These are phyloP conservation scores for Rana temporaria DNA, from an alignment of 2,113 vertebrate genomes.

Conservation along the genomic window DNA sequence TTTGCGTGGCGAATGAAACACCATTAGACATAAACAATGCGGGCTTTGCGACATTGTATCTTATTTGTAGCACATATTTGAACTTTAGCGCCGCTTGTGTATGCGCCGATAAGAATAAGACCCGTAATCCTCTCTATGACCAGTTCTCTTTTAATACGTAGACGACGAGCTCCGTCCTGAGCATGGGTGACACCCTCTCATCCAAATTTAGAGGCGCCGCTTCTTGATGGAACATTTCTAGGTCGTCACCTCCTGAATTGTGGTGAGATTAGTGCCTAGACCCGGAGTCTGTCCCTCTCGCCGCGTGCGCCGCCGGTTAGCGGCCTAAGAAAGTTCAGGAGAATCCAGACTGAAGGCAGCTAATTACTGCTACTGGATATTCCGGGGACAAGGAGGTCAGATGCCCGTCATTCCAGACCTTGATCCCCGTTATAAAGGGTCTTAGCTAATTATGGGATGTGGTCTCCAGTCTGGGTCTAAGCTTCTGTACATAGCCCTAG, in stretches of 20 bases:
- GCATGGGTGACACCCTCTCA: no score
- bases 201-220: no score
- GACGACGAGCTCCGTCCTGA: no score
- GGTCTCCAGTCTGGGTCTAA: conserved; percentile 12
- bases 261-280: conserved; percentile 1
- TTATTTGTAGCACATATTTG: no score
- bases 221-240: neutral
- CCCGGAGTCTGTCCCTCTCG: neutral
- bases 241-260: conserved; percentile 4
- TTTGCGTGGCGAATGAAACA: no score
- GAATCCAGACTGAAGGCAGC: conserved; percentile 1
- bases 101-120: no score
- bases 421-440: neutral
- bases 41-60: no score
- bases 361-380: conserved; percentile 30
- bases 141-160: no score
- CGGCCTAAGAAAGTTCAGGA: neutral
- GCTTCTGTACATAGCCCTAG: neutral
- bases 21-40: no score
- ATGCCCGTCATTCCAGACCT: conserved; percentile 4
- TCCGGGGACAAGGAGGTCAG: neutral
- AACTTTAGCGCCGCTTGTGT: no score
- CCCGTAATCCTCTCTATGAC: no score
- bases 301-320: neutral
- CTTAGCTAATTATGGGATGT: conserved; percentile 20